These are phyloP conservation scores for Campopleginae sp. DNA, from an alignment of 2,888 invertebrate genomes.

Conservation along the genomic window DNA sequence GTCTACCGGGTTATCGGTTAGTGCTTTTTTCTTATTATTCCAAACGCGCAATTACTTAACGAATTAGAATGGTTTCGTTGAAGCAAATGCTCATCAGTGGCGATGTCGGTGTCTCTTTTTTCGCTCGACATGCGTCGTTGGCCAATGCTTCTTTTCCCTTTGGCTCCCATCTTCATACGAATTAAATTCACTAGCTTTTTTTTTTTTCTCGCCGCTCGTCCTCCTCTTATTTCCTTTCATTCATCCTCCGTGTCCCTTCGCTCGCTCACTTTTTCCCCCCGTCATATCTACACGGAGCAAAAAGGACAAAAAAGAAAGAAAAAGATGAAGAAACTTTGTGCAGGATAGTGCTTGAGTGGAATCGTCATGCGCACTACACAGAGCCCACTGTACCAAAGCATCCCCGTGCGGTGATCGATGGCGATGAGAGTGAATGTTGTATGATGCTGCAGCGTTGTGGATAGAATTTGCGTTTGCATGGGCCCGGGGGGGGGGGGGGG, in stretches of 20 bases:
- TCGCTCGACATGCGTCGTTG: not conserved
- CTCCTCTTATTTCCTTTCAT: not conserved
- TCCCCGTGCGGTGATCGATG: conserved; percentile 75
- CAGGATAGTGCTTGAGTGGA: conserved; percentile 22
- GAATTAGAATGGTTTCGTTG: conserved; percentile 13
- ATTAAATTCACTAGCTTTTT: not conserved
- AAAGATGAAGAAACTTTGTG: not conserved
- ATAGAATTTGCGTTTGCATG: conserved; percentile 33
- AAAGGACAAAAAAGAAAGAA: not conserved
- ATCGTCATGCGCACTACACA: conserved; percentile 32
- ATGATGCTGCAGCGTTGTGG: conserved; percentile 22
- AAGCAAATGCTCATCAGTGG: not conserved
- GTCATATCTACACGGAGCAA: not conserved
- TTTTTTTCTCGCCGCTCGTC: not conserved
- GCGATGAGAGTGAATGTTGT: conserved; percentile 74
- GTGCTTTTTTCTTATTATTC: conserved; percentile 2
- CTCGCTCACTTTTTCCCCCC: conserved; percentile 19
- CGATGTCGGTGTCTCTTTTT: not conserved
- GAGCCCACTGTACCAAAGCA: not conserved
- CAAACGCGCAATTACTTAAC: conserved; percentile 2
- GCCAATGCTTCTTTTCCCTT: not conserved
- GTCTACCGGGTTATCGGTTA: not conserved
- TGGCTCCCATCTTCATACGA: not conserved
- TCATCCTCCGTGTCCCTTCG: conserved; percentile 41
- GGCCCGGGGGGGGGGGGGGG: too few species aligned